phyloP scores from a whole-genome alignment of 2,113 vertebrate species.

The Lagopus leucura region DNA sequence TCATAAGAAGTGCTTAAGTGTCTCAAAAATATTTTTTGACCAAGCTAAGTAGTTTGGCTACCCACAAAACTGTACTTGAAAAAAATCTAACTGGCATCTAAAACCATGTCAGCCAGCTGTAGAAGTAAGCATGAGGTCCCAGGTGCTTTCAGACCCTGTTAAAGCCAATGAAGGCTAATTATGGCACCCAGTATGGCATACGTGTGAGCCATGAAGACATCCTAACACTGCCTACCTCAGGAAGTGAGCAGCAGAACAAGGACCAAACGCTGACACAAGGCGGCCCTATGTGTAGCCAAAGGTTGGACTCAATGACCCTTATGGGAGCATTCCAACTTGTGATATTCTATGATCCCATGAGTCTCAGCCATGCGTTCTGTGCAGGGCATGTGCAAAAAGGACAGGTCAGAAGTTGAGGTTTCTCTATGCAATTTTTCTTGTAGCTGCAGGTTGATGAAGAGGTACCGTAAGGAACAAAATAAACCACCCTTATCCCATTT shows the following conservation, averaged over 20 bases:
- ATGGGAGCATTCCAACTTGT: too few relatives aligned
- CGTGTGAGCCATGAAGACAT: background rate
- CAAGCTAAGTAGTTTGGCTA: background rate
- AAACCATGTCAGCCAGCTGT: background rate
- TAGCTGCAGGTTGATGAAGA: background rate
- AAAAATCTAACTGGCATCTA: background rate
- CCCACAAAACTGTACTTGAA: background rate
- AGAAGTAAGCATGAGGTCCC: background rate
- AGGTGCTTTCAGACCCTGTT: background rate
- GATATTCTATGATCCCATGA: too few relatives aligned
- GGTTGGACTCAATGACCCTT: too few relatives aligned
- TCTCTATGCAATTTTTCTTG: background rate
- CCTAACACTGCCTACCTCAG: background rate
- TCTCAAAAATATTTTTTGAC: background rate
- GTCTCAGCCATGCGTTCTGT: background rate
- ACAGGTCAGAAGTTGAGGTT: background rate
- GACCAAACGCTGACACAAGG: background rate
- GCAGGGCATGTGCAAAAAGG: accelerated
- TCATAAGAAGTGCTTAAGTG: background rate
- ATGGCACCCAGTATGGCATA: background rate
- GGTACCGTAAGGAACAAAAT: background rate
- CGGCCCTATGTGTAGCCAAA: too few relatives aligned
- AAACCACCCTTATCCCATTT: background rate
- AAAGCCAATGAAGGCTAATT: background rate
- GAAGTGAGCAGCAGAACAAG: background rate